Conservation (phyloP, 2,797 vertebrate genomes). For the Neomorphus geoffroyi region DNA sequence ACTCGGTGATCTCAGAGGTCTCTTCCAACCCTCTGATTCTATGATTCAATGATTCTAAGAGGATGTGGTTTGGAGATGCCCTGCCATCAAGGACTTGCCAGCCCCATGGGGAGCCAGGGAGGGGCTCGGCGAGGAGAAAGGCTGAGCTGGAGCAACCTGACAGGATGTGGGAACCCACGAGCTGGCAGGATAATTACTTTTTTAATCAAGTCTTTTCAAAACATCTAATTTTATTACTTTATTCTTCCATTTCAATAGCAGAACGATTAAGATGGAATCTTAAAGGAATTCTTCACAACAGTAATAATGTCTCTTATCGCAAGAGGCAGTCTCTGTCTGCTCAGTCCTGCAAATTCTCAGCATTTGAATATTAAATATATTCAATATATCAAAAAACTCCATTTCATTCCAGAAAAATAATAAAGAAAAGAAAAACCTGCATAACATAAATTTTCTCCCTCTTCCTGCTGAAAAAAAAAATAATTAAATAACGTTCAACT, state of each 20-base stretch:
- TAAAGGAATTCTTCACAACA: conserved; percentile 75
- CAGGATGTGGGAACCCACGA: not conserved
- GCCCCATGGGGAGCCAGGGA: not conserved
- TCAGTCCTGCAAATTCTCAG: conserved; percentile 60
- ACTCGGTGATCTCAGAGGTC: no score
- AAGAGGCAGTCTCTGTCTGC: conserved; percentile 65
- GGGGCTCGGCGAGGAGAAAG: accelerated
- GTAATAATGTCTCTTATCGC: conserved; percentile 69
- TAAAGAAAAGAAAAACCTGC: not conserved
- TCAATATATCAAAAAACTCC: conserved; percentile 50
- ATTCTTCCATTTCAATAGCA: conserved; percentile 75
- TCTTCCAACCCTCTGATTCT: no score
- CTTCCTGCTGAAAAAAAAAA: not conserved
- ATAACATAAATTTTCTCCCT: not conserved
- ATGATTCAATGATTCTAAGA: no score
- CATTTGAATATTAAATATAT: conserved; percentile 69
- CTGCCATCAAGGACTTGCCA: not conserved
- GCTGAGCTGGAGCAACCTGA: not conserved
- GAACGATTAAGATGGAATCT: conserved; percentile 76
- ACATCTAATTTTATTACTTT: conserved; percentile 75
- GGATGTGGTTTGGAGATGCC: not conserved
- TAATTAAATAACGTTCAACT: not conserved
- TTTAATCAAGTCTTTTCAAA: conserved; percentile 77
- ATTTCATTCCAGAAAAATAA: conserved; percentile 60
- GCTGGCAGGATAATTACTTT: conserved; percentile 65